phyloP scores from a whole-genome alignment of 2,797 vertebrate genomes.

The Melanotaenia nigrans region DNA sequence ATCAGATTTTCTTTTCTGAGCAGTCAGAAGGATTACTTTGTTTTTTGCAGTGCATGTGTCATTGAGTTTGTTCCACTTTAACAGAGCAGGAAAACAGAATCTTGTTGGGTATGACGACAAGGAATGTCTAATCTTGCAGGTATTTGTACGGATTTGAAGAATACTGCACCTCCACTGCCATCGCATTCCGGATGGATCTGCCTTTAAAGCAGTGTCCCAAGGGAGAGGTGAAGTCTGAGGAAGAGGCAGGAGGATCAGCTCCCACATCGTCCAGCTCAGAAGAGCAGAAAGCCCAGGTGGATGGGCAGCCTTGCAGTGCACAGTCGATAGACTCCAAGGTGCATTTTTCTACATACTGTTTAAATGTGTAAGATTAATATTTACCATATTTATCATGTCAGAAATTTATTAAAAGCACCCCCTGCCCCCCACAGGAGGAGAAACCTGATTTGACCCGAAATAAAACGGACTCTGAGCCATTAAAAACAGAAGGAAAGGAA shows the following conservation, averaged over 20 bases:
- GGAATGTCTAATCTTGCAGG: conserved; percentile 60
- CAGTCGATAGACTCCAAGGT: conserved; percentile 74
- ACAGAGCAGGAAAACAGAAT: background rate
- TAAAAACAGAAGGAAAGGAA: conserved; percentile 59
- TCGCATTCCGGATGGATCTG: conserved; percentile 85
- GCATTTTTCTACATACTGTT: conserved; percentile 5
- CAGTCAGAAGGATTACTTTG: background rate
- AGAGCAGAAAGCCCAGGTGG: conserved; percentile 64
- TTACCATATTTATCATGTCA: background rate
- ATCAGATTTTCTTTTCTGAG: background rate
- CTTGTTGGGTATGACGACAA: conserved; percentile 16
- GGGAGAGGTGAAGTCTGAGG: conserved; percentile 69
- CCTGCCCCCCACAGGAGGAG: conserved; percentile 70
- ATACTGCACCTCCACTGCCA: conserved; percentile 84
- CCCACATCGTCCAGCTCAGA: conserved; percentile 51
- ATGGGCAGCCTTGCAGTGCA: conserved; percentile 52
- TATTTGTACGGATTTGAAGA: conserved; percentile 87
- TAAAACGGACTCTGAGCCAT: conserved; percentile 57
- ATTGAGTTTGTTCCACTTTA: background rate
- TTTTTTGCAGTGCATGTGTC: background rate
- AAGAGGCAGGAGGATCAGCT: conserved; percentile 35
- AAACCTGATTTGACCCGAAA: conserved; percentile 56
- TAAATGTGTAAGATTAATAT: background rate
- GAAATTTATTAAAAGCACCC: conserved; percentile 25
- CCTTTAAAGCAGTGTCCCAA: conserved; percentile 79